A percentile compares a stretch with the other conserved stretches of the same genome.
These are phyloP conservation scores for Didymodactylos carnosus DNA, from an alignment of 2,888 invertebrate species.

Conservation along the genomic window DNA sequence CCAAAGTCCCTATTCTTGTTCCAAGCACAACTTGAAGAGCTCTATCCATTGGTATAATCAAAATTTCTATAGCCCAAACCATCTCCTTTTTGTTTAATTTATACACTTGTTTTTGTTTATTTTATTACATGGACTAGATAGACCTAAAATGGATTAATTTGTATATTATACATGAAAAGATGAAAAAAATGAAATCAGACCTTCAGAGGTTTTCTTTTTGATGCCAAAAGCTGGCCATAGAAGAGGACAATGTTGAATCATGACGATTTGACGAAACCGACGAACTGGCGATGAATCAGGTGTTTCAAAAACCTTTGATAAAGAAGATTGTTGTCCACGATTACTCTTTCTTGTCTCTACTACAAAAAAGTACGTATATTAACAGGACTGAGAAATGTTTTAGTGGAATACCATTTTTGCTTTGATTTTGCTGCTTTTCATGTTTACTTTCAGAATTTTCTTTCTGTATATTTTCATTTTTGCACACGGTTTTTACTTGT, in stretches of 20 bases:
- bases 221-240: background rate
- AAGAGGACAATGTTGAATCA: background rate
- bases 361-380: background rate
- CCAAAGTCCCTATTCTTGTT: no score
- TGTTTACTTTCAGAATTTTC: background rate
- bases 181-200: background rate
- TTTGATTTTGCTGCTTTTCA: background rate
- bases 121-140: no score
- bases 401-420: background rate
- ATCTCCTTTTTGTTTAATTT: no score
- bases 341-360: background rate
- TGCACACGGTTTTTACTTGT: background rate
- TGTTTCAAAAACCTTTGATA: background rate
- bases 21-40: no score
- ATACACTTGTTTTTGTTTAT: no score
- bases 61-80: no score
- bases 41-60: no score
- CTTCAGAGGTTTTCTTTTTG: background rate
- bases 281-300: background rate
- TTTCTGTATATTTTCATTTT: background rate
- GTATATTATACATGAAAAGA: background rate
- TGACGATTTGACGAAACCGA: background rate
- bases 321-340: background rate
- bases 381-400: background rate
- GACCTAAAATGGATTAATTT: background rate